Conservation (phyloP, 2,113 vertebrate genomes). For the Rhinolophus ferrumequinum region DNA sequence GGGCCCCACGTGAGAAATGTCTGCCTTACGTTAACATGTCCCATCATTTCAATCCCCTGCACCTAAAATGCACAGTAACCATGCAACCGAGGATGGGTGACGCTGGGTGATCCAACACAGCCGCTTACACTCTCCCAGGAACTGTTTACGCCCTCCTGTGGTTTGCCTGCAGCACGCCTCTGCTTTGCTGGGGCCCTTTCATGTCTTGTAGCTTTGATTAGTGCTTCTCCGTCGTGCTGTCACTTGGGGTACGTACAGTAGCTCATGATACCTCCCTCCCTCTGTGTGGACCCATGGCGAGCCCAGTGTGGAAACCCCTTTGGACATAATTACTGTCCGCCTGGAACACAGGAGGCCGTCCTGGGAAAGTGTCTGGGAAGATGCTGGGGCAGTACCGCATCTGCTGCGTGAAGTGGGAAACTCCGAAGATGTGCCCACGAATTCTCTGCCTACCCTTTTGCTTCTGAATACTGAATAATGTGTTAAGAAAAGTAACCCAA, state of each 20-base stretch:
- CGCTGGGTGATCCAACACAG: not conserved
- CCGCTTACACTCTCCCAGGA: not conserved
- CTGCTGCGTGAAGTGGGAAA: not conserved
- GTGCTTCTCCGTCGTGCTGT: not conserved
- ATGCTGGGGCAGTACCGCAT: fast-evolving
- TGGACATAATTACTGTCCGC: not conserved
- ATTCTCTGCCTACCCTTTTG: not conserved
- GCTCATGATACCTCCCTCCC: not conserved
- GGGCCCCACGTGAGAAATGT: not conserved
- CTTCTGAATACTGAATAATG: not conserved
- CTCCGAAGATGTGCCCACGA: not conserved
- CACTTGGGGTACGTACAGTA: not conserved
- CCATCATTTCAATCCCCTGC: not conserved
- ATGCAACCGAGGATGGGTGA: not conserved
- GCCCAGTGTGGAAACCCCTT: not conserved
- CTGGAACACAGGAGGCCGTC: not conserved
- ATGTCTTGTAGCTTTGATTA: not conserved
- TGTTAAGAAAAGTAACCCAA: not conserved
- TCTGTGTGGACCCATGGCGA: not conserved
- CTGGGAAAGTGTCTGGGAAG: not conserved
- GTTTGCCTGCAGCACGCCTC: not conserved
- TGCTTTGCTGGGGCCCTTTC: not conserved
- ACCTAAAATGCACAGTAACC: not conserved
- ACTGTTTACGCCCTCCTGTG: not conserved
- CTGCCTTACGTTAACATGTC: not conserved